Evolutionary conservation across 2,888 invertebrate genomes (phyloP), one percentile per base, ranked within the genome.

Genomic region (Sisyra nigra): DNA sequence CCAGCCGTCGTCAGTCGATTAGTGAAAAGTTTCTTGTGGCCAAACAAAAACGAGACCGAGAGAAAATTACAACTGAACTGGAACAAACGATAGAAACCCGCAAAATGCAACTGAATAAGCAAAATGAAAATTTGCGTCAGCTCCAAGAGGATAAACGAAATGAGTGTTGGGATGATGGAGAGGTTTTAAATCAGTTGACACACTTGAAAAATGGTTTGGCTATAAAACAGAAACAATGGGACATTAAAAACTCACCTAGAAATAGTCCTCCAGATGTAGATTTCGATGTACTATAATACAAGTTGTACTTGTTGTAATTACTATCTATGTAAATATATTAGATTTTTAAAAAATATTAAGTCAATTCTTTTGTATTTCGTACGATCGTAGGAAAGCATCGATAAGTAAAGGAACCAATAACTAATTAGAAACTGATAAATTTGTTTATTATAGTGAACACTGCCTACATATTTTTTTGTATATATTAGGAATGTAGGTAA

Each of bases 1-100:
- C 62, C 7, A 52, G 53, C 42, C 66, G 62, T 55, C 59, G 62
- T 56, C 59, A 65, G 52, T 70, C 61, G 46, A 55, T 66, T 36
- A 68, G 68, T 24, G 68, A 69, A 54, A 69, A 69, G 51, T 69
- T 69, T 49, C 67, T 69, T 39, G 68, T 68, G 47, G 69, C 68
- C 51, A 69, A 69, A 56, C 68, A 43, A 31, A 29, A 32, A 15
- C 11, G 17, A 5, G 19, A 34, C 19, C 33, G 19, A 24, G 13
- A n/a, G 5, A 31, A 14, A 14, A 35, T 35, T 29, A 35, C 19
- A 15, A 32, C 37, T 11, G 17, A 38, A 30, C 37, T 31, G 9
- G 15, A 38, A 7, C 15, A 18, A n/a, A 37, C 31, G 10, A 14
- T 17, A 2, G 47, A 47, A 19, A 15, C 42, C 11, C 41, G 47